Evolutionary conservation across 2,888 invertebrate species (phyloP), one percentile per base, ranked within the genome.

Genomic region (Apotomis betuletana): DNA sequence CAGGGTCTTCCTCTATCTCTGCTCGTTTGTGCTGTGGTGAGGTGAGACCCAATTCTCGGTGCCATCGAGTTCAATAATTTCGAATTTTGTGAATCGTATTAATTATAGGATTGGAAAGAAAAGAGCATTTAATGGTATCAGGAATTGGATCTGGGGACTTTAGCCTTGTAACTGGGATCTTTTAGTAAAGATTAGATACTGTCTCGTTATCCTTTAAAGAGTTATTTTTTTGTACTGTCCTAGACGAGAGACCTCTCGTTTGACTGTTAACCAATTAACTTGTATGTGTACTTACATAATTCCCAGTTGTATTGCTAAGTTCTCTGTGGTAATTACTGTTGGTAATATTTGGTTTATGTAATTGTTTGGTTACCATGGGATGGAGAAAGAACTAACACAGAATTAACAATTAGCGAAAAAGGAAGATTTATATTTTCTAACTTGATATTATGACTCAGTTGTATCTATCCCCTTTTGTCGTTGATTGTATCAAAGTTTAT

Each of bases 1-100:
- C 51, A 51, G 52, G 38, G 38, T 68, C 60, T 52, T 87, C 60
- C 75, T 86, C 70, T 86, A 87, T 80, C 81, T 85, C 76, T 77
- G 85, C 44, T 81, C 84, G 73, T 79, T 87, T 75, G 12, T 60
- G 63, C 54, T 69, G 41, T 63, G 65, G 65, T 70, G 70, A 65
- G 59, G 3, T 10, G 38, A 9, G 27, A 57, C 46, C n/a, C 9
- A 27, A 5, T 46, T 65, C 55, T 65, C 8, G 4, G 1, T 65
- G 65, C 46, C 65, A 46, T 57, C 12, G n/a, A 57, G 8, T 62
- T 52, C 4, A 41, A 27, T 2, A 1, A 6, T 41, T 41, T 41
- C 5, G 41, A 41, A 41, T 41, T 49, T 38, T 4, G 15, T 44
- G 3, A 13, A 44, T 10, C 3, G 41, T 59, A 2, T 10, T 5